phyloP scores from a whole-genome alignment of 2,797 vertebrate genomes.

The Lithobates pipiens region DNA sequence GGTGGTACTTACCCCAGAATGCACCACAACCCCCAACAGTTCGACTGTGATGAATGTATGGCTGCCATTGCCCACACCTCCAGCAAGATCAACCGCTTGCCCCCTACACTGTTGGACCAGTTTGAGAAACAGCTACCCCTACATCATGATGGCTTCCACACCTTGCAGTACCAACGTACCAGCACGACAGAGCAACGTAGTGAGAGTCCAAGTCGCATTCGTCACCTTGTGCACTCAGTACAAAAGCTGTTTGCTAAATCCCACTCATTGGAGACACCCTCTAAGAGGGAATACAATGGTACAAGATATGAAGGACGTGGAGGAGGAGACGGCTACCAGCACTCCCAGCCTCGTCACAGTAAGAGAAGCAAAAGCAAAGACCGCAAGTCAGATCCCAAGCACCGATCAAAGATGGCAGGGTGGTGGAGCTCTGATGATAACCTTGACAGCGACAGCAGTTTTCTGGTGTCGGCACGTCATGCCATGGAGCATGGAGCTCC shows the following conservation, averaged over 20 bases:
- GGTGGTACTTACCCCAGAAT: constrained; percentile 97
- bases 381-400: constrained; percentile 79
- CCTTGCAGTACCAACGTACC: constrained; percentile 93
- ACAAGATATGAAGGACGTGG: constrained; percentile 86
- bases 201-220: constrained; percentile 96
- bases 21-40: constrained; percentile 89
- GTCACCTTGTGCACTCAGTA: constrained; percentile 97
- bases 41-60: constrained; percentile 96
- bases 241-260: constrained; percentile 99
- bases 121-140: constrained; percentile 97
- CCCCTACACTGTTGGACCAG: constrained; percentile 92
- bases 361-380: constrained; percentile 84
- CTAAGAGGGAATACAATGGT: constrained; percentile 94
- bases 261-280: constrained; percentile 93
- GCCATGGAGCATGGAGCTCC: constrained; percentile 76
- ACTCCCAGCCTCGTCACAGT: constrained; percentile 81
- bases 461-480: constrained; percentile 83
- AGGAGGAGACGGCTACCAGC: constrained; percentile 76
- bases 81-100: constrained; percentile 93
- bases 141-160: constrained; percentile 97
- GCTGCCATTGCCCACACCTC: constrained; percentile 76
- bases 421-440: constrained; percentile 99
- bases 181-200: constrained; percentile 87
- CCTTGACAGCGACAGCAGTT: constrained; percentile 97
- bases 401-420: constrained; percentile 86